Percentiles rank a stretch among this genome's conserved stretches.
Conservation (phyloP, 2,797 vertebrate genomes). For the Halcyon leucocephala region DNA sequence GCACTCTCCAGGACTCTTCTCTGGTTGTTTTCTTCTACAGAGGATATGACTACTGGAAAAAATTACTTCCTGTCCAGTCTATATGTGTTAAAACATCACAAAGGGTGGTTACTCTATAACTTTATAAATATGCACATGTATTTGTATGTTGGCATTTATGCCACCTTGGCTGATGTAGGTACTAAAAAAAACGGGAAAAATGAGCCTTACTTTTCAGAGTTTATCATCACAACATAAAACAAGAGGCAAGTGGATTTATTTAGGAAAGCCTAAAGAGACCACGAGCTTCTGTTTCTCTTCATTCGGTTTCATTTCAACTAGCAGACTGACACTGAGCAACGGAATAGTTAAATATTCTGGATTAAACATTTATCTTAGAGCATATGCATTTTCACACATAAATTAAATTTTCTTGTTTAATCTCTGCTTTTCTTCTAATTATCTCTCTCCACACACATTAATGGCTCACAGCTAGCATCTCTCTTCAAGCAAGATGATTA, state of each 20-base stretch:
- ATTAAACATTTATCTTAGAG: slow-evolving; percentile 16
- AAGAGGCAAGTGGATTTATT: not conserved
- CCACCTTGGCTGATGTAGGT: not conserved
- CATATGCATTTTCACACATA: slow-evolving; percentile 50
- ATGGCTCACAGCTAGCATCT: slow-evolving; percentile 54
- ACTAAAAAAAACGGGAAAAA: not conserved
- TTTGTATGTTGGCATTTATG: not conserved
- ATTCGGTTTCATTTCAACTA: not conserved
- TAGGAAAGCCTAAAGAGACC: not conserved
- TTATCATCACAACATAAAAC: not conserved
- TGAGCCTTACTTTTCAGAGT: not conserved
- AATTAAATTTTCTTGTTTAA: slow-evolving; percentile 71
- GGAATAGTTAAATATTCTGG: slow-evolving; percentile 42
- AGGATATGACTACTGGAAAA: not conserved
- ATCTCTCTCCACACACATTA: slow-evolving; percentile 58
- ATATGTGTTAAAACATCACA: not conserved
- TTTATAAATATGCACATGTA: not conserved
- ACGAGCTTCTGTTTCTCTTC: not conserved
- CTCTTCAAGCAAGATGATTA: slow-evolving; percentile 62
- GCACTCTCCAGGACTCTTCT: not conserved
- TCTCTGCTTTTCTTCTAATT: slow-evolving; percentile 67
- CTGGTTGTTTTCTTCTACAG: not conserved
- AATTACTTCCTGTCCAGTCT: not conserved
- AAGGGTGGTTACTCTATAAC: not conserved
- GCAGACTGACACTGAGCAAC: not conserved